phyloP scores from a whole-genome alignment of 1,140 invertebrate species.

The Euborellia annulipes region DNA sequence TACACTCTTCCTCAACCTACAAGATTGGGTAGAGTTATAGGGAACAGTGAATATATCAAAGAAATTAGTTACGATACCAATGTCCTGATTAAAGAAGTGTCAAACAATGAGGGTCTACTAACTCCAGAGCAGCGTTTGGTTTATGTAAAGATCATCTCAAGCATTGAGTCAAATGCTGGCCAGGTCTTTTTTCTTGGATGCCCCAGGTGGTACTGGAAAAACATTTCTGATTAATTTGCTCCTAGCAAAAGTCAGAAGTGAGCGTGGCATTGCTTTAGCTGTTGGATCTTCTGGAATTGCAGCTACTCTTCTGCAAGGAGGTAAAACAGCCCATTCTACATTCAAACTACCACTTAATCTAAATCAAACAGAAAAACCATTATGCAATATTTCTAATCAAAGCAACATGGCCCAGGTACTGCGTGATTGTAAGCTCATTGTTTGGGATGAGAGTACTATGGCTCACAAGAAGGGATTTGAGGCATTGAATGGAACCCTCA shows the following conservation, averaged over 20 bases:
- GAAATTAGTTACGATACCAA: too few relatives aligned
- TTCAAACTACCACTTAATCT: conserved; percentile 20
- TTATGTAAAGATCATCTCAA: neutral
- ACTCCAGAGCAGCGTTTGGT: conserved; percentile 1
- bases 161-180: conserved; percentile 7
- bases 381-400: too few relatives aligned
- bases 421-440: conserved; percentile 11
- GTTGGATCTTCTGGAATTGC: conserved; percentile 19
- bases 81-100: conserved; percentile 10
- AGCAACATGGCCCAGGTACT: too few relatives aligned
- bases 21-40: too few relatives aligned
- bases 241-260: conserved; percentile 22
- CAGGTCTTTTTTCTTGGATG: conserved; percentile 27
- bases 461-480: conserved; percentile 15
- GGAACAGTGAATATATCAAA: too few relatives aligned
- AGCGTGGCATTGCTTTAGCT: conserved; percentile 23
- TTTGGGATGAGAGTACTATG: conserved; percentile 20
- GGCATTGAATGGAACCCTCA: conserved; percentile 15
- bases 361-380: too few relatives aligned
- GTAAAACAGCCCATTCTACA: conserved; percentile 23
- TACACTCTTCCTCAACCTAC: too few relatives aligned
- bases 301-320: conserved; percentile 27
- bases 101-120: conserved; percentile 8
- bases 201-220: conserved; percentile 22
- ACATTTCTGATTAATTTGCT: conserved; percentile 26